phyloP scores from a whole-genome alignment of 2,797 vertebrate genomes.

The Galagoides demidoff region DNA sequence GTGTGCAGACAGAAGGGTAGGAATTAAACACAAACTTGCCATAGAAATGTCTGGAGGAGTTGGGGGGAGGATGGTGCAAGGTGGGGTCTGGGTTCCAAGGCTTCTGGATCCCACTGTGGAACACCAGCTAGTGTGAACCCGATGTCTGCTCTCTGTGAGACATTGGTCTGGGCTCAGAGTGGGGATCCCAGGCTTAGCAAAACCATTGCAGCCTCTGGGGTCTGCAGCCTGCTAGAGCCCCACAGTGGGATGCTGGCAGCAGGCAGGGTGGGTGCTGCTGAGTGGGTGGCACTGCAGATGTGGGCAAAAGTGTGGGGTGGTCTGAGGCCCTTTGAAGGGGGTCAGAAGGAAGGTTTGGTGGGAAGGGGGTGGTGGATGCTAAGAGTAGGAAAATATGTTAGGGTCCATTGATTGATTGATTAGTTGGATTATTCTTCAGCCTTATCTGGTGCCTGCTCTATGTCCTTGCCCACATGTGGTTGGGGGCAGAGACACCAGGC shows the following conservation, averaged over 20 bases:
- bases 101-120: not conserved
- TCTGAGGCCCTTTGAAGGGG: not conserved
- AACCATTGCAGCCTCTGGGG: not conserved
- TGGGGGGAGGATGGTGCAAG: not conserved
- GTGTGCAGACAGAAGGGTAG: not conserved
- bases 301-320: not conserved
- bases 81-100: not conserved
- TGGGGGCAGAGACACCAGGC: not conserved
- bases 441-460: not conserved
- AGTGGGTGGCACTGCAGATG: not conserved
- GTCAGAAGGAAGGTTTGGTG: slow-evolving; percentile 65
- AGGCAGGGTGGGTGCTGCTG: not conserved
- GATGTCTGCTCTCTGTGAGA: not conserved
- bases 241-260: not conserved
- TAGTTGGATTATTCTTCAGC: not conserved
- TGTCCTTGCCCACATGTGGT: not conserved
- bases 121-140: not conserved
- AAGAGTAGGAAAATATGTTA: slow-evolving; percentile 2
- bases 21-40: not conserved
- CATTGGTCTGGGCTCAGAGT: not conserved
- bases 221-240: not conserved
- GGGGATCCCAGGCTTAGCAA: not conserved
- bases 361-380: not conserved
- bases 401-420: not conserved
- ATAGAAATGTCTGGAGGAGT: not conserved